These are phyloP conservation scores for Epizoanthus fatuus DNA, from an alignment of 92 coral and sea anemone species.

Conservation along the genomic window DNA sequence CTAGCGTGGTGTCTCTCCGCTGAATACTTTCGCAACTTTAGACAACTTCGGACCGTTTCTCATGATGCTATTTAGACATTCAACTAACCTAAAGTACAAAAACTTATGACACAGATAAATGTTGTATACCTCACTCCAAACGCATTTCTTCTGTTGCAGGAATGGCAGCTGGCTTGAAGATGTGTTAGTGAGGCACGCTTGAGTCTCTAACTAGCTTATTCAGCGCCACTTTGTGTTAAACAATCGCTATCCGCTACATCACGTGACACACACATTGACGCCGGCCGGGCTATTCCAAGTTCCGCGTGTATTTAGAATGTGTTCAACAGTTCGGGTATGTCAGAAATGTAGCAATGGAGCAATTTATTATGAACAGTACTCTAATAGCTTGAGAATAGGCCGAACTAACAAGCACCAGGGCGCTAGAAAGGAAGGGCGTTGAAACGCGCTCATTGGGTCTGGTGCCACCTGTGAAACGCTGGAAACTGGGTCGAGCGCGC, in stretches of 20 bases:
- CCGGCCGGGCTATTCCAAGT: neutral
- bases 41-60: neutral
- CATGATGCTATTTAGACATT: too few species aligned
- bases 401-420: too few species aligned
- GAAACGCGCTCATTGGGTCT: too few species aligned
- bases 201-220: slow-evolving; percentile 28
- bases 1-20: neutral
- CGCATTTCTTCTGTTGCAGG: neutral
- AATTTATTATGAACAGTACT: too few species aligned
- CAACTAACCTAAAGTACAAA: too few species aligned
- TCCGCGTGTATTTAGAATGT: neutral
- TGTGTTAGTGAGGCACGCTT: neutral
- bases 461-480: too few species aligned
- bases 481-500: too few species aligned
- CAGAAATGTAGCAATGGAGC: too few species aligned
- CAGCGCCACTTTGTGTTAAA: neutral
- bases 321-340: too few species aligned
- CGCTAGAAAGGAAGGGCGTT: too few species aligned
- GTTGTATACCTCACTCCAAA: slow-evolving; percentile 2
- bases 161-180: neutral
- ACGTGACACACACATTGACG: neutral
- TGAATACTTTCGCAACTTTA: slow-evolving; percentile 5
- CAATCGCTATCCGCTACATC: neutral
- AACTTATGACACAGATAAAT: too few species aligned
- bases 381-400: too few species aligned